Evolutionary conservation across 1,140 invertebrate species (phyloP).

Genomic region (Lordiphosa stackelbergi): DNA sequence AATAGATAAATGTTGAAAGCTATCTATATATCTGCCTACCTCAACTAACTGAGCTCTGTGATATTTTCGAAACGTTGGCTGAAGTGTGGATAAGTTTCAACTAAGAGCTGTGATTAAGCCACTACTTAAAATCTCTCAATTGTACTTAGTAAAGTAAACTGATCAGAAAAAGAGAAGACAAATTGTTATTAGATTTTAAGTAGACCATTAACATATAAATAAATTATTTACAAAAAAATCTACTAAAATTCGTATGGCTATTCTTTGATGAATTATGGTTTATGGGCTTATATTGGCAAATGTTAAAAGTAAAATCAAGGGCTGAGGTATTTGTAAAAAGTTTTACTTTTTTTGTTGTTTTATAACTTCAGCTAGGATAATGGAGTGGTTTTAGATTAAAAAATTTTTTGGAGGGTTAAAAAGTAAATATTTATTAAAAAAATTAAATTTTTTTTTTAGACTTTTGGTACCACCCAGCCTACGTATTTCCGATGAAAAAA

Average conservation of each 20-base stretch:
- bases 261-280: conserved; percentile 22
- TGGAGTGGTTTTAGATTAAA: no score
- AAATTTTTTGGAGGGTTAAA: no score
- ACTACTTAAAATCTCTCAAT: conserved; percentile 8
- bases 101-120: conserved; percentile 63
- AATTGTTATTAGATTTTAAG: conserved; percentile 54
- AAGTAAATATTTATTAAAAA: no score
- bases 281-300: no score
- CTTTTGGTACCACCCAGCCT: no score
- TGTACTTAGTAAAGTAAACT: conserved; percentile 29
- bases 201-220: conserved; percentile 48
- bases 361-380: no score
- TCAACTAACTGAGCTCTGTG: conserved; percentile 56
- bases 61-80: conserved; percentile 48
- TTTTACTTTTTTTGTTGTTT: no score
- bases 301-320: no score
- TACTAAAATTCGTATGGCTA: not conserved
- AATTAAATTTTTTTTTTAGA: no score
- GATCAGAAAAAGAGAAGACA: not conserved
- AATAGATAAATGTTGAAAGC: conserved; percentile 43
- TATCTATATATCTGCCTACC: conserved; percentile 14
- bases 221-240: conserved; percentile 45
- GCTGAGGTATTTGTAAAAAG: no score
- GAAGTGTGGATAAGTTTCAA: conserved; percentile 22
- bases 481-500: no score